These are phyloP conservation scores for Amblyjoppa proteus DNA, from an alignment of 2,888 invertebrate genomes.

Conservation along the genomic window DNA sequence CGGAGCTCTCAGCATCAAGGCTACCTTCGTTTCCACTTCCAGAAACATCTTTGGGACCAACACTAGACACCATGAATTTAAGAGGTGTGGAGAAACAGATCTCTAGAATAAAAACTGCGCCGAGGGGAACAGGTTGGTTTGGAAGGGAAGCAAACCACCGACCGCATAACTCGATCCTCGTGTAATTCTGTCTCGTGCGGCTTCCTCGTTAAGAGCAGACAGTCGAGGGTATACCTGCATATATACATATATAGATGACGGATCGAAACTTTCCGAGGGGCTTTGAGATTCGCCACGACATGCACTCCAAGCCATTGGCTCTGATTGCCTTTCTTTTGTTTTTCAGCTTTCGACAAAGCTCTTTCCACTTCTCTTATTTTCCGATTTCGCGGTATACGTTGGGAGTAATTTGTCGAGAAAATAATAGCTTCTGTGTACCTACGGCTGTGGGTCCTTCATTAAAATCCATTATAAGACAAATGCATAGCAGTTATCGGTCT, in stretches of 20 bases:
- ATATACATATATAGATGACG: neutral
- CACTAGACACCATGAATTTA: neutral
- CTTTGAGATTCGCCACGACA: conserved; percentile 14
- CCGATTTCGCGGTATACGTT: neutral
- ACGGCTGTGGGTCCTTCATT: neutral
- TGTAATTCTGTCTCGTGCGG: conserved; percentile 29
- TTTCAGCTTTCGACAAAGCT: conserved; percentile 16
- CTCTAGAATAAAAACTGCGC: neutral
- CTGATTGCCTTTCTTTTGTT: conserved; percentile 56
- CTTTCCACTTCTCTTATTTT: neutral
- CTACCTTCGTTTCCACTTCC: neutral
- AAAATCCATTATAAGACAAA: neutral
- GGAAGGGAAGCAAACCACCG: conserved; percentile 19
- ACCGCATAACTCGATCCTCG: conserved; percentile 54
- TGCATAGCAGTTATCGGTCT: neutral
- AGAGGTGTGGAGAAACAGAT: neutral
- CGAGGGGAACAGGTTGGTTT: neutral
- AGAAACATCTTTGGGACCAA: neutral
- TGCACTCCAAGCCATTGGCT: conserved; percentile 39
- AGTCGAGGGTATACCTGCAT: neutral
- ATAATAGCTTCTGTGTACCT: conserved; percentile 14
- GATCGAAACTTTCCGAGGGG: conserved; percentile 34
- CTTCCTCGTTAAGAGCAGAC: conserved; percentile 31
- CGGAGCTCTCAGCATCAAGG: neutral
- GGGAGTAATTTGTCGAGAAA: neutral